These are phyloP conservation scores for Andricus grossulariae DNA, from an alignment of 1,140 invertebrate species.

Conservation along the genomic window DNA sequence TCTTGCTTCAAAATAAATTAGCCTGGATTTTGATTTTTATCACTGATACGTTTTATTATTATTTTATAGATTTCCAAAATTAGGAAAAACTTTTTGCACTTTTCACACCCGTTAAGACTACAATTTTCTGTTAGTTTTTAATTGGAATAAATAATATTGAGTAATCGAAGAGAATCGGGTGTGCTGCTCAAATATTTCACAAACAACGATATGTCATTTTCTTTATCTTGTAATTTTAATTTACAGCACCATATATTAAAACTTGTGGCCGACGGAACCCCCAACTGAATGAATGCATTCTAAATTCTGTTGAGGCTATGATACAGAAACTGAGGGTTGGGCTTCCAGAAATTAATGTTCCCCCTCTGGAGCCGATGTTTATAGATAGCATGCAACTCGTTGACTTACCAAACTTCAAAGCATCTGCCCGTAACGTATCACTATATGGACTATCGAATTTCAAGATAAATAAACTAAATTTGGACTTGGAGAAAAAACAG, in stretches of 20 bases:
- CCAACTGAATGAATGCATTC: constrained; percentile 78
- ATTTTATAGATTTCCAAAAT: too few species aligned
- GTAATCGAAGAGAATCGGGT: too few species aligned
- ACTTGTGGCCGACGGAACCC: constrained; percentile 80
- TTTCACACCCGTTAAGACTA: too few species aligned
- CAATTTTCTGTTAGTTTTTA: too few species aligned
- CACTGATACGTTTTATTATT: too few species aligned
- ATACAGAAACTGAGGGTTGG: constrained; percentile 76
- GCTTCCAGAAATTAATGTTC: constrained; percentile 81
- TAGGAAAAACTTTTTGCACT: too few species aligned
- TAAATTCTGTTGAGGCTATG: constrained; percentile 76
- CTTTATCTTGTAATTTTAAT: constrained; percentile 5
- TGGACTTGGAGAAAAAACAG: constrained; percentile 74
- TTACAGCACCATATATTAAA: constrained; percentile 81
- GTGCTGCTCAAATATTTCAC: not conserved
- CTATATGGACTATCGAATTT: constrained; percentile 76
- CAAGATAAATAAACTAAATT: constrained; percentile 72
- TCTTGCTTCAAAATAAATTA: too few species aligned
- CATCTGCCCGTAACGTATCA: constrained; percentile 74
- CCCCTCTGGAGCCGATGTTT: constrained; percentile 78
- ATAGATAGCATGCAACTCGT: constrained; percentile 73
- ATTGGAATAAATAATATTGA: too few species aligned
- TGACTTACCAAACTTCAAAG: constrained; percentile 69
- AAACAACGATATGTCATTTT: not conserved
- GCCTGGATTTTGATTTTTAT: too few species aligned